phyloP scores from a whole-genome alignment of 2,888 invertebrate genomes.

The Trichogramma evanescens region DNA sequence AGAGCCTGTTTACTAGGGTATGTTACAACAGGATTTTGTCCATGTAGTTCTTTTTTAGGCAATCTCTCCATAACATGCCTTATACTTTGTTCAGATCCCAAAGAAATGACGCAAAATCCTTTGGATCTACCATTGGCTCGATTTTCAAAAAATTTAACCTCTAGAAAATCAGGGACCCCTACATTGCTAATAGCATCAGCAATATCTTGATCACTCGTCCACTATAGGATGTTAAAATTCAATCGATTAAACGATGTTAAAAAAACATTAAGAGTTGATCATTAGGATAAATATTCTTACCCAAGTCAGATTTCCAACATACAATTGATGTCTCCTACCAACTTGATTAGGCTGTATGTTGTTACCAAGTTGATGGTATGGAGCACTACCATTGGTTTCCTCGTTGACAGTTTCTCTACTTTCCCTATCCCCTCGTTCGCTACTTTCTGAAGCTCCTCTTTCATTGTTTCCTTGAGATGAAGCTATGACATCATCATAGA shows the following conservation, averaged over 20 bases:
- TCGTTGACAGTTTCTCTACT: conserved; percentile 55
- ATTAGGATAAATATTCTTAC: conserved; percentile 52
- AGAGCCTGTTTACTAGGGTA: conserved; percentile 88
- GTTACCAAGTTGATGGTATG: conserved; percentile 64
- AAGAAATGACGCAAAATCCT: conserved; percentile 92
- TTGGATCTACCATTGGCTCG: conserved; percentile 97
- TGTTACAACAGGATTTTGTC: conserved; percentile 90
- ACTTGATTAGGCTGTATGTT: conserved; percentile 63
- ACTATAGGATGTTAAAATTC: conserved; percentile 55
- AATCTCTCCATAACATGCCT: conserved; percentile 86
- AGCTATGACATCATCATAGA: conserved; percentile 92
- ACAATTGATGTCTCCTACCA: conserved; percentile 80
- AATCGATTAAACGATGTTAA: background rate
- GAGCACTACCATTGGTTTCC: conserved; percentile 66
- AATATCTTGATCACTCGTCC: conserved; percentile 97
- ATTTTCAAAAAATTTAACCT: conserved; percentile 99
- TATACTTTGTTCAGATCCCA: conserved; percentile 88
- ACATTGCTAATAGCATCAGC: conserved; percentile 80
- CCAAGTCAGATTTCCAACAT: conserved; percentile 98
- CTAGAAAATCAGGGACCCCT: conserved; percentile 89
- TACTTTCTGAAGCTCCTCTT: conserved; percentile 37
- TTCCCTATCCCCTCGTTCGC: conserved; percentile 31
- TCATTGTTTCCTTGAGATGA: conserved; percentile 57
- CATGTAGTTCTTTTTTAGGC: conserved; percentile 92
- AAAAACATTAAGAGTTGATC: background rate